Base-by-base conservation (phyloP, 2,113 vertebrate genomes). In the Galbula dea region DNA sequence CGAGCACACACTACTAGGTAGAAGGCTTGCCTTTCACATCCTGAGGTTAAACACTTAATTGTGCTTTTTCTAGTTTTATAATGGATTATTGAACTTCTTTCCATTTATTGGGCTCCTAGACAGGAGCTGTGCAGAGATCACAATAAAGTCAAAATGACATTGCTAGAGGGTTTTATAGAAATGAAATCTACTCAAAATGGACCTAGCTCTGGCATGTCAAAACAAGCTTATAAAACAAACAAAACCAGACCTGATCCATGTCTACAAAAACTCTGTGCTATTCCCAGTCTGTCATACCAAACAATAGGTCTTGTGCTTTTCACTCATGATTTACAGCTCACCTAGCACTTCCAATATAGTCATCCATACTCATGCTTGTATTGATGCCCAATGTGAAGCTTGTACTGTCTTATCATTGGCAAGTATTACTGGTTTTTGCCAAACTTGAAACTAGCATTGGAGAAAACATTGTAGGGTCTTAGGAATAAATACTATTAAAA, bases 401-500 rank as follows among this genome's bases (percentile, higher is more conserved):
- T 63, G 13, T 29, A 58, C 37, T 75, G 72, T 9, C 43, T 81
- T 92, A 68, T 65, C 69, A 74, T 86, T 89, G 91, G 63, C 51
- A 88, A 59, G 26, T 57, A 41, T 57, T 65, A 57, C 52, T 84
- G 69, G 36, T 63, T 93, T 93, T 77, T 86, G 87, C 87, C 83
- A 83, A 74, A 89, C 48, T 29, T 94, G 79, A 88, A 94, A 94
- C 68, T 78, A 61, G 59, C 57, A 79, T 87, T 94, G 85, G 63
- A 46, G 78, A 88, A 93, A 82, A 45, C 24, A 61, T 45, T 49
- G 36, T 15, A 45, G n/a, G 37, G 18, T 32, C 16, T 61, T 4
- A 4, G 15, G 32, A 66, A 77, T 81, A 83, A 61, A 27, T 23
- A 39, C 65, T 37, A 34, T 32, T 49, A 5, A 27, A 34, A 41